These are phyloP conservation scores for Zaprionus vittiger DNA, from an alignment of 1,140 invertebrate species.

Conservation along the genomic window DNA sequence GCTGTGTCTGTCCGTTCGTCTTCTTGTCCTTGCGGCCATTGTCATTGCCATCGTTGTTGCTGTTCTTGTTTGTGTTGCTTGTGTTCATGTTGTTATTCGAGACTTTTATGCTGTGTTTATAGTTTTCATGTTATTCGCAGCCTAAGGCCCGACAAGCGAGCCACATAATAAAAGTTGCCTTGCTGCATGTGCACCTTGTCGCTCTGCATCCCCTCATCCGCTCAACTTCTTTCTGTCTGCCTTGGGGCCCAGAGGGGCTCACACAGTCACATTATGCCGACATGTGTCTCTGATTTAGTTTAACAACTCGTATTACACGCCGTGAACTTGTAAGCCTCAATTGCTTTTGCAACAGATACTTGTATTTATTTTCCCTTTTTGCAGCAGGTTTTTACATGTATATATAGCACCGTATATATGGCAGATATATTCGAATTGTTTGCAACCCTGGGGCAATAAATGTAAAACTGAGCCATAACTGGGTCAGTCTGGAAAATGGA, in stretches of 20 bases:
- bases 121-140: constrained; percentile 52
- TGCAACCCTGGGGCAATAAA: not conserved
- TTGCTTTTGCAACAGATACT: constrained; percentile 35
- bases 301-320: constrained; percentile 50
- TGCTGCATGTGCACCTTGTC: constrained; percentile 19
- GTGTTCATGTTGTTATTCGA: constrained; percentile 19
- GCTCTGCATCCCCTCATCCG: not conserved
- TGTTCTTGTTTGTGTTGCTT: constrained; percentile 18
- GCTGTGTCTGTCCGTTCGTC: constrained; percentile 24
- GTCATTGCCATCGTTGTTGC: constrained; percentile 36
- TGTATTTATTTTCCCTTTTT: constrained; percentile 19
- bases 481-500: constrained; percentile 9
- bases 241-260: not conserved
- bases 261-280: constrained; percentile 30
- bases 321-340: constrained; percentile 33
- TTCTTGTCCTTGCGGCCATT: constrained; percentile 37
- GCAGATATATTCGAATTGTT: not conserved
- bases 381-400: not conserved
- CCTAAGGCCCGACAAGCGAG: constrained; percentile 37
- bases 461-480: constrained; percentile 4
- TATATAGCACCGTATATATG: not conserved
- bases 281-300: constrained; percentile 45
- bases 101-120: constrained; percentile 57
- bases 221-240: not conserved
- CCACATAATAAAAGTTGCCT: constrained; percentile 42